These are phyloP conservation scores for Halyomorpha halys DNA, from an alignment of 1,140 invertebrate species.

Conservation along the genomic window DNA sequence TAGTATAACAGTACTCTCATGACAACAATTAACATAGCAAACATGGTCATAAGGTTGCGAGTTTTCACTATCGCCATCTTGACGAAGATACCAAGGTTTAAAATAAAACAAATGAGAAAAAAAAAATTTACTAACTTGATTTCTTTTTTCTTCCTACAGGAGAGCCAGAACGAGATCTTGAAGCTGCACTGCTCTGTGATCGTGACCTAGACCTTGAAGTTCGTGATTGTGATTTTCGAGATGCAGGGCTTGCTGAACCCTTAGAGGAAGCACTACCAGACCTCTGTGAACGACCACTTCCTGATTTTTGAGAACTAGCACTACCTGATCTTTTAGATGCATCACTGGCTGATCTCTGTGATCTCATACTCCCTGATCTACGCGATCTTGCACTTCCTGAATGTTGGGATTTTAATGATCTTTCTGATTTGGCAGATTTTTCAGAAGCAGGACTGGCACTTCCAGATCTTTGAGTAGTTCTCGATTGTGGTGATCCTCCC, in stretches of 20 bases:
- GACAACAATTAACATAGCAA: no score
- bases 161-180: slow-evolving; percentile 29
- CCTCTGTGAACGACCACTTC: slow-evolving; percentile 22
- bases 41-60: no score
- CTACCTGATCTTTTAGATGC: no score
- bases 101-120: no score
- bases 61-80: no score
- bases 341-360: no score
- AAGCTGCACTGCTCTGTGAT: slow-evolving; percentile 27
- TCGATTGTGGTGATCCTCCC: background rate
- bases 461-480: background rate
- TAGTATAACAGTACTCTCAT: no score
- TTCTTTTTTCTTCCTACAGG: background rate
- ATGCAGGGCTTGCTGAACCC: slow-evolving; percentile 22
- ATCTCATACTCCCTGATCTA: slow-evolving; percentile 8
- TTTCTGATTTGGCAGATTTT: slow-evolving; percentile 31
- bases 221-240: background rate
- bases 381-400: slow-evolving; percentile 18
- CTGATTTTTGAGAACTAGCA: slow-evolving; percentile 19
- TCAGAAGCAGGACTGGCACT: slow-evolving; percentile 21
- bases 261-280: slow-evolving; percentile 22
- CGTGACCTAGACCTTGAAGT: slow-evolving; percentile 23
- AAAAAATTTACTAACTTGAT: background rate
- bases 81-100: no score
- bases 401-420: background rate